Conservation (phyloP, 2,888 invertebrate species). For the Agrotis exclamationis region DNA sequence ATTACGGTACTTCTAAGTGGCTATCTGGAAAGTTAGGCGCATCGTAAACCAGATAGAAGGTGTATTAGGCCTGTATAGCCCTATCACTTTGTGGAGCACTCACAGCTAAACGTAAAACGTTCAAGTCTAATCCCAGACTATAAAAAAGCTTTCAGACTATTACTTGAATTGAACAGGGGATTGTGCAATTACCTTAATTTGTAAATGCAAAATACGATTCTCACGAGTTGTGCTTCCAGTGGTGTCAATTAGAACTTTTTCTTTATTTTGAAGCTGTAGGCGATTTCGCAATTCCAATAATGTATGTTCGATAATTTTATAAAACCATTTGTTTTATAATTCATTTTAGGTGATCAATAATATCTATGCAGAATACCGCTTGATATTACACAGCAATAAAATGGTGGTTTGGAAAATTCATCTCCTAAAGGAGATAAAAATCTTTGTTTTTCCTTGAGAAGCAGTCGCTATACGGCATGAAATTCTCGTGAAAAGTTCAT, state of each 20-base stretch:
- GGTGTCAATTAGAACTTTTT: background rate
- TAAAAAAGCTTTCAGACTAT: conserved; percentile 54
- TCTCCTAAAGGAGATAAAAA: no score
- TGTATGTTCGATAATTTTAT: no score
- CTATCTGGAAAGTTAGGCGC: conserved; percentile 44
- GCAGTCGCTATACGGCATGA: no score
- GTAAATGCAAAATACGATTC: conserved; percentile 2
- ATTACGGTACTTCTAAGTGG: conserved; percentile 40
- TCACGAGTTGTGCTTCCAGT: background rate
- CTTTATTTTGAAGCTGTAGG: background rate
- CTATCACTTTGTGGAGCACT: conserved; percentile 24
- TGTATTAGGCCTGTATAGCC: conserved; percentile 12
- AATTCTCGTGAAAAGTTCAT: no score
- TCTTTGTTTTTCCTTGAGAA: no score
- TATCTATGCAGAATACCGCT: no score
- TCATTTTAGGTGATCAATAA: no score
- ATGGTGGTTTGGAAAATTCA: no score
- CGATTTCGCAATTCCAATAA: background rate
- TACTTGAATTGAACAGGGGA: conserved; percentile 17
- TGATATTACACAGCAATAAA: no score
- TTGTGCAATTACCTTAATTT: conserved; percentile 35
- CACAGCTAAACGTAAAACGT: conserved; percentile 35
- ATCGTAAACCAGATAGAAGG: conserved; percentile 40
- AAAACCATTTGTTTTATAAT: no score
- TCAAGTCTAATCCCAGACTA: conserved; percentile 28